These are phyloP conservation scores for Catonia carolina DNA, from an alignment of 2,888 invertebrate genomes.

Conservation along the genomic window DNA sequence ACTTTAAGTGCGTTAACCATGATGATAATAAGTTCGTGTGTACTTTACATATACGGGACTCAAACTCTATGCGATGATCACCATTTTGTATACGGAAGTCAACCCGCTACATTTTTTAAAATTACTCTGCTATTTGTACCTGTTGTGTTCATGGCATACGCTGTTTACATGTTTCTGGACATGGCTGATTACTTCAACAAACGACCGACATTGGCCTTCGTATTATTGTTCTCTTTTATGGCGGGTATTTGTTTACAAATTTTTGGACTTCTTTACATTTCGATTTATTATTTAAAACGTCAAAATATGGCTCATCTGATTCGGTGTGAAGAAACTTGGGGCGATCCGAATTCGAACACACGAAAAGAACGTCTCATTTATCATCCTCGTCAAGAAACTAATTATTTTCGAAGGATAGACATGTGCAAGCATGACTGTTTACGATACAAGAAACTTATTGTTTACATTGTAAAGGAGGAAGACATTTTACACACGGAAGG, in stretches of 20 bases:
- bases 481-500: too few species aligned
- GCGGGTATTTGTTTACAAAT: not conserved
- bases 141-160: not conserved
- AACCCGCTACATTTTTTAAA: not conserved
- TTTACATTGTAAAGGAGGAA: too few species aligned
- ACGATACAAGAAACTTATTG: not conserved
- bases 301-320: slow-evolving; percentile 3
- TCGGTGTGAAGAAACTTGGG: not conserved
- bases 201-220: not conserved
- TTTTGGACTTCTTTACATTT: not conserved
- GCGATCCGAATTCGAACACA: not conserved
- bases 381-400: slow-evolving; percentile 3
- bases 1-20: not conserved
- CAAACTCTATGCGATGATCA: slow-evolving; percentile 5
- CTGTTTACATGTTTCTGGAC: not conserved
- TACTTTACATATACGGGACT: not conserved
- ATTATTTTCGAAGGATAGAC: not conserved
- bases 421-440: not conserved
- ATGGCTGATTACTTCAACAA: not conserved
- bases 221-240: not conserved
- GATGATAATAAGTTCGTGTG: not conserved
- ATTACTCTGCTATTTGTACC: not conserved
- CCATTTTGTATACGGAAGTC: slow-evolving; percentile 3
- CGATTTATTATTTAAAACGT: not conserved
- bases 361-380: slow-evolving; percentile 6